These are phyloP conservation scores for Pteria penguin DNA, from an alignment of 2,888 invertebrate genomes.

Conservation along the genomic window DNA sequence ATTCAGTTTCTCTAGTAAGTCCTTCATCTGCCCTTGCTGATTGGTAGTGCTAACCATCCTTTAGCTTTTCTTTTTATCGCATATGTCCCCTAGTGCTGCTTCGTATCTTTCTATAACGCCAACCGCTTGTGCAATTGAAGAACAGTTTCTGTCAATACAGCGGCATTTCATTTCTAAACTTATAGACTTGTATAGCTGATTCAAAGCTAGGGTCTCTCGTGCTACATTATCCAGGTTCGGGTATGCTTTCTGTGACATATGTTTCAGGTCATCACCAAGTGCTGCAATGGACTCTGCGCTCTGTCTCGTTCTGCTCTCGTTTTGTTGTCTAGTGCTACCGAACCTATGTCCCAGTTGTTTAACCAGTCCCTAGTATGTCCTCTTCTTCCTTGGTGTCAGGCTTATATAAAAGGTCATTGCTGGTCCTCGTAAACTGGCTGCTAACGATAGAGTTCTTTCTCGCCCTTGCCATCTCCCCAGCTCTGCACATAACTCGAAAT, in stretches of 20 bases:
- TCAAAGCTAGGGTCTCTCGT: too few relatives aligned
- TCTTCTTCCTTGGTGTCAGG: too few relatives aligned
- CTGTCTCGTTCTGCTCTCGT: too few relatives aligned
- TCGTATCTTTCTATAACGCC: constrained; percentile 28
- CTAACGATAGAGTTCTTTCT: too few relatives aligned
- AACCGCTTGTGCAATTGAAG: neutral
- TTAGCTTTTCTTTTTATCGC: neutral
- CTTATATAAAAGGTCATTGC: too few relatives aligned
- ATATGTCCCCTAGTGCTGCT: neutral
- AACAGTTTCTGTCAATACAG: constrained; percentile 3
- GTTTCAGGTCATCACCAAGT: constrained; percentile 29
- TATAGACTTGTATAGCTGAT: too few relatives aligned
- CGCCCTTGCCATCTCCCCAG: constrained; percentile 8
- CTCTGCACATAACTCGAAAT: constrained; percentile 25
- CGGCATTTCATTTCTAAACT: constrained; percentile 1
- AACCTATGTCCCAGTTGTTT: too few relatives aligned
- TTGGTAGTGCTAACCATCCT: neutral
- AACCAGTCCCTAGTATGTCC: too few relatives aligned
- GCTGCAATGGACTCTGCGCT: constrained; percentile 15
- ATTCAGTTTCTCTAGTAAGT: neutral
- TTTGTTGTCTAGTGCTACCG: too few relatives aligned
- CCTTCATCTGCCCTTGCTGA: neutral
- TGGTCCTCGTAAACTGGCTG: too few relatives aligned
- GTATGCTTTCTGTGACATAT: constrained; percentile 12
- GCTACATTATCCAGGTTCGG: neutral